These are phyloP conservation scores for Hylia prasina DNA, from an alignment of 2,113 vertebrate species.

Conservation along the genomic window DNA sequence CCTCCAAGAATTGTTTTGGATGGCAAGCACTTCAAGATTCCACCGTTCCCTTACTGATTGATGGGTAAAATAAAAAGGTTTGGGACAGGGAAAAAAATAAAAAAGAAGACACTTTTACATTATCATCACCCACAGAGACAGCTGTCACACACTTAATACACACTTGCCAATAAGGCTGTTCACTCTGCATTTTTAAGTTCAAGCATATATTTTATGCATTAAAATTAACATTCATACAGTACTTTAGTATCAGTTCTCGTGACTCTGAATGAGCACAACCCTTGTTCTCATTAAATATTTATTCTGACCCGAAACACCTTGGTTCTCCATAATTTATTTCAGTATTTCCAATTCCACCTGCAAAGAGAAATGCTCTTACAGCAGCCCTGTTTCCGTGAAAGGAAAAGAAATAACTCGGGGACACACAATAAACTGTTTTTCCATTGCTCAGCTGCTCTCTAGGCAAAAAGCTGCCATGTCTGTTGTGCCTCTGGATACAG, in stretches of 20 bases:
- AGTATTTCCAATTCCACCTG: neutral
- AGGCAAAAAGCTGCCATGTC: neutral
- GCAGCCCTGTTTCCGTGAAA: neutral
- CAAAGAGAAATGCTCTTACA: neutral
- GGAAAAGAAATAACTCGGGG: neutral
- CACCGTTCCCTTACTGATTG: neutral
- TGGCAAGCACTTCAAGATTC: neutral
- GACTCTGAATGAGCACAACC: neutral
- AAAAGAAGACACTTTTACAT: neutral
- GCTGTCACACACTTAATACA: neutral
- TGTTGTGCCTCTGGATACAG: neutral
- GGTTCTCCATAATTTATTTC: slow-evolving; percentile 30
- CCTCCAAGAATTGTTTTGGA: neutral
- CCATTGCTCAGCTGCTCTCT: neutral
- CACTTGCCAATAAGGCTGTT: neutral
- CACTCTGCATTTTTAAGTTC: neutral
- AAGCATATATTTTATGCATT: neutral
- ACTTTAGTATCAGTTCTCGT: neutral
- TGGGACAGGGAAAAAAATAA: neutral
- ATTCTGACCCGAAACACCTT: neutral
- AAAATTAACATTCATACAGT: neutral
- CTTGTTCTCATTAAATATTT: slow-evolving; percentile 47
- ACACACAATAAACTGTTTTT: neutral
- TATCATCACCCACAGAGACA: neutral
- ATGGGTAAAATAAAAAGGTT: neutral